Conservation (phyloP, 2,888 invertebrate genomes). For the Ryuthela nishihirai region DNA sequence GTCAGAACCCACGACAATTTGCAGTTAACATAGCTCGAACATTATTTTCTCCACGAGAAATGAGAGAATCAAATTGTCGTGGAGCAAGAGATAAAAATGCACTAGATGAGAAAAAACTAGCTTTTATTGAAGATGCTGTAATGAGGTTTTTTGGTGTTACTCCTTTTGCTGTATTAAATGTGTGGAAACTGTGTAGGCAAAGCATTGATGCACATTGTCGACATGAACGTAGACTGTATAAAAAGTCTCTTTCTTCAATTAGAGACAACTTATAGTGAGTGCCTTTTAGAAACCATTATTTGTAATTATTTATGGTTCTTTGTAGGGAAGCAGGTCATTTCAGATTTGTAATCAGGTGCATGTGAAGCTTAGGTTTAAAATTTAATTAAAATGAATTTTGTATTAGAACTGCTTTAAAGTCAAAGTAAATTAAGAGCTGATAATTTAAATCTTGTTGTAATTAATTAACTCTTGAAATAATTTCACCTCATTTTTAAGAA, state of each 20-base stretch:
- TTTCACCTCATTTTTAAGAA: no score
- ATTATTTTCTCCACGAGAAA: constrained; percentile 29
- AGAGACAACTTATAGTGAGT: no score
- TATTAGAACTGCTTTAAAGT: no score
- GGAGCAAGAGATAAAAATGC: constrained; percentile 34
- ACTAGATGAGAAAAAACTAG: constrained; percentile 23
- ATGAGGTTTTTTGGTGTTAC: constrained; percentile 25
- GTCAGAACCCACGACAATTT: constrained; percentile 37
- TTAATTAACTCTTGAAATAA: no score
- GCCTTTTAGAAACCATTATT: no score
- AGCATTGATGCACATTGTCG: constrained; percentile 39
- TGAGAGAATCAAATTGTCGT: constrained; percentile 37
- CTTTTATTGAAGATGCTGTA: constrained; percentile 21
- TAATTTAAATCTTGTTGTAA: no score
- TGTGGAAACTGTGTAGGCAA: constrained; percentile 38
- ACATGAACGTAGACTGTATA: constrained; percentile 32
- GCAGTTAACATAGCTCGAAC: constrained; percentile 35
- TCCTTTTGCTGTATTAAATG: constrained; percentile 14
- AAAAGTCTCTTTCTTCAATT: constrained; percentile 15
- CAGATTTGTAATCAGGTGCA: no score
- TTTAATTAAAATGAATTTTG: no score
- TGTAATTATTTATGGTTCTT: no score
- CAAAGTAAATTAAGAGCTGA: no score
- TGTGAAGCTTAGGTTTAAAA: no score
- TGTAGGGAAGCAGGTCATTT: no score